A percentile compares a stretch with the other conserved stretches of the same genome.
Evolutionary conservation across 2,888 invertebrate species (phyloP).

Genomic region (Clepsis dumicolana): DNA sequence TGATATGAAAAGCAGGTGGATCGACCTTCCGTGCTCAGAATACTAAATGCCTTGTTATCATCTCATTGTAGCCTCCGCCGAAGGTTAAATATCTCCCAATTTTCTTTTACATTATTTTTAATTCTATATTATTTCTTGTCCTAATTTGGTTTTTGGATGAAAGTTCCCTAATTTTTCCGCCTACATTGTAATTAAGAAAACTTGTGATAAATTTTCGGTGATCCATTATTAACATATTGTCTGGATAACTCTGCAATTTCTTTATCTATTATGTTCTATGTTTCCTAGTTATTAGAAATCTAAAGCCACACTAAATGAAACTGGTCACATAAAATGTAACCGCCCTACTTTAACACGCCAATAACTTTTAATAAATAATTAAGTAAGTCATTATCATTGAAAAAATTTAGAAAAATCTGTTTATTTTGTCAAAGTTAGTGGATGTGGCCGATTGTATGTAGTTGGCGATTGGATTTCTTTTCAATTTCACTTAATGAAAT

Average conservation of each 20-base stretch:
- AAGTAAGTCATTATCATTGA: too few relatives aligned
- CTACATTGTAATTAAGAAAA: slow-evolving; percentile 17
- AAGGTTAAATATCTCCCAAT: slow-evolving; percentile 72
- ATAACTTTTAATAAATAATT: too few relatives aligned
- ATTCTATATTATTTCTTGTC: slow-evolving; percentile 62
- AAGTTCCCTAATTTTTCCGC: slow-evolving; percentile 17
- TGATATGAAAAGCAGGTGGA: slow-evolving; percentile 85
- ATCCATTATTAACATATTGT: slow-evolving; percentile 1
- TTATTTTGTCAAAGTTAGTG: too few relatives aligned
- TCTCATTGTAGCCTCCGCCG: slow-evolving; percentile 72
- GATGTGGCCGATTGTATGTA: neutral
- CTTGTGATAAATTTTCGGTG: slow-evolving; percentile 9
- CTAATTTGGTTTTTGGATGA: slow-evolving; percentile 59
- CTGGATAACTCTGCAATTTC: neutral
- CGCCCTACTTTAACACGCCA: too few relatives aligned
- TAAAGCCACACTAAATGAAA: too few relatives aligned
- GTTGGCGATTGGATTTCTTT: neutral
- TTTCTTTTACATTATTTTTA: slow-evolving; percentile 68
- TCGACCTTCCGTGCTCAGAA: slow-evolving; percentile 75
- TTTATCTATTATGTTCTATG: neutral
- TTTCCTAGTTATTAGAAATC: too few relatives aligned
- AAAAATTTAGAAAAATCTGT: too few relatives aligned
- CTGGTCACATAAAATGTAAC: too few relatives aligned
- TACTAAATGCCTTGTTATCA: slow-evolving; percentile 81
- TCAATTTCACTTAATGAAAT: neutral